Conservation (phyloP, 2,113 vertebrate genomes). For the Axis porcinus region DNA sequence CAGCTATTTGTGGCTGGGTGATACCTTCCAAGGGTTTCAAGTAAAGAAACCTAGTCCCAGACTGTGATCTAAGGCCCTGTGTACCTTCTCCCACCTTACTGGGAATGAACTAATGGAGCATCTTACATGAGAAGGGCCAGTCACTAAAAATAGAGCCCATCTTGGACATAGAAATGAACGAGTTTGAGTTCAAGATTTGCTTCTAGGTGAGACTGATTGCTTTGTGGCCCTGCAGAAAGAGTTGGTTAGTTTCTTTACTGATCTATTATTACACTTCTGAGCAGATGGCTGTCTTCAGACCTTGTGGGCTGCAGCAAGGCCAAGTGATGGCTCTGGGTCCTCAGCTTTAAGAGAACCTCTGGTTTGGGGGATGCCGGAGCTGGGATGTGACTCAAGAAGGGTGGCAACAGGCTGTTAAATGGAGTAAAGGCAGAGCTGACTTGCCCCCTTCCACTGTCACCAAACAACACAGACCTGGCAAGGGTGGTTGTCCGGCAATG, state of each 20-base stretch:
- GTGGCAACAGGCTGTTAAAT: not conserved
- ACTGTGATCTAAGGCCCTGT: not conserved
- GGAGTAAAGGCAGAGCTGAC: not conserved
- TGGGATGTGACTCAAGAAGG: not conserved
- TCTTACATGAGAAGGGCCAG: not conserved
- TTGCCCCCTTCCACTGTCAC: not conserved
- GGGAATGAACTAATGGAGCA: not conserved
- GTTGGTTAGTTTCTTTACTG: not conserved
- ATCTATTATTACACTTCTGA: not conserved
- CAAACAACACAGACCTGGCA: not conserved
- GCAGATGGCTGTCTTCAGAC: not conserved
- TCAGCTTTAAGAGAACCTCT: not conserved
- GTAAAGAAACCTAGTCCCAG: slow-evolving; percentile 38
- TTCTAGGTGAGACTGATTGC: not conserved
- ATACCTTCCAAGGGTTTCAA: slow-evolving; percentile 32
- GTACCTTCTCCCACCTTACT: not conserved
- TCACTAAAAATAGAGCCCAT: not conserved
- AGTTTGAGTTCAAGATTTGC: not conserved
- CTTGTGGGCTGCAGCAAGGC: not conserved
- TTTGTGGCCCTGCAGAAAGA: not conserved
- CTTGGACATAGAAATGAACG: not conserved
- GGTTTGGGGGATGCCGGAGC: not conserved
- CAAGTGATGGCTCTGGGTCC: not conserved
- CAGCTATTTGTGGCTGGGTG: slow-evolving; percentile 14
- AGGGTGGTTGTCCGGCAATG: not conserved